A percentile compares a stretch with the other conserved stretches of the same genome.
Conservation (phyloP, 2,888 invertebrate genomes). For the Nezara viridula region DNA sequence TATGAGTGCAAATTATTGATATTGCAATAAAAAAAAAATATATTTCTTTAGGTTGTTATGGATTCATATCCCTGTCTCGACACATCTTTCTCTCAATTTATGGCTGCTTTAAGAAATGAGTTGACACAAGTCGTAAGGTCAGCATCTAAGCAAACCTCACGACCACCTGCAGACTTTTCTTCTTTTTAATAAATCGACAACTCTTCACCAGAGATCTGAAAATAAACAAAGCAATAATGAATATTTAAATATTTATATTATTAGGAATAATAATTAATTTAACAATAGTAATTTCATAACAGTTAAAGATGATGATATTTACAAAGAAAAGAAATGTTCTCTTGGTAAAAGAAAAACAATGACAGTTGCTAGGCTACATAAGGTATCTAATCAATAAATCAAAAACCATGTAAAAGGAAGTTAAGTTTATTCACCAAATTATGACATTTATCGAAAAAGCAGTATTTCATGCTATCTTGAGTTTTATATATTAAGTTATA, state of each 20-base stretch:
- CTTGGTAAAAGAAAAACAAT: constrained; percentile 15
- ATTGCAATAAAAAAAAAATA: constrained; percentile 44
- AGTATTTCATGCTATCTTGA: background rate
- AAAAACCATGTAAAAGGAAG: background rate
- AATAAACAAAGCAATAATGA: background rate
- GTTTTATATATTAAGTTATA: too few species aligned
- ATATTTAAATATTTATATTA: background rate
- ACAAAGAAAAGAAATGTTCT: background rate
- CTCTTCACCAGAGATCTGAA: constrained; percentile 11
- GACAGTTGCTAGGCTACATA: background rate
- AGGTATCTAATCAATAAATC: constrained; percentile 14
- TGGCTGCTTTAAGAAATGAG: constrained; percentile 93
- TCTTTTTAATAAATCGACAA: constrained; percentile 39
- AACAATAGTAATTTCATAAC: background rate
- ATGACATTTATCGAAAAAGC: background rate
- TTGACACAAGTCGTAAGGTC: constrained; percentile 92
- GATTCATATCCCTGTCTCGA: constrained; percentile 83
- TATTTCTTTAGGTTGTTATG: constrained; percentile 63
- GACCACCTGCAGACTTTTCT: constrained; percentile 54
- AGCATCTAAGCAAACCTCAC: constrained; percentile 75
- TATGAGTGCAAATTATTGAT: constrained; percentile 39
- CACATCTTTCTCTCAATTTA: constrained; percentile 80
- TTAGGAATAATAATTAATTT: background rate
- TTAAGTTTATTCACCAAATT: background rate
- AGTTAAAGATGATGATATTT: background rate